These are phyloP conservation scores for Ia io DNA, from an alignment of 2,113 vertebrate genomes.

Conservation along the genomic window DNA sequence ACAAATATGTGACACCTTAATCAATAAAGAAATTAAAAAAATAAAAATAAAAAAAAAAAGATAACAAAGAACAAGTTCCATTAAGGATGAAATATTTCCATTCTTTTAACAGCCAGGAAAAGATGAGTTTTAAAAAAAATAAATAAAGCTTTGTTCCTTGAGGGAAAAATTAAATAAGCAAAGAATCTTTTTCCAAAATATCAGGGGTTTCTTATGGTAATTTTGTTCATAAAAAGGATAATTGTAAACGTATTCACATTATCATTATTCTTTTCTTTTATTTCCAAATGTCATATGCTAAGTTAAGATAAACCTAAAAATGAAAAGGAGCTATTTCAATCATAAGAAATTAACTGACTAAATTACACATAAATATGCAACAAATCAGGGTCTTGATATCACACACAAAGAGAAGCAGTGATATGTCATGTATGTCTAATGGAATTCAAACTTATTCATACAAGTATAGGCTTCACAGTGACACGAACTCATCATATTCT, in stretches of 20 bases:
- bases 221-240: constrained; percentile 51
- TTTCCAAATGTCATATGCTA: constrained; percentile 51
- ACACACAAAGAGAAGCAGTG: constrained; percentile 33
- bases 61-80: constrained; percentile 44
- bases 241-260: constrained; percentile 50
- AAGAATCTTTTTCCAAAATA: constrained; percentile 52
- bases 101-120: constrained; percentile 31
- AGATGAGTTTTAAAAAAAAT: not conserved
- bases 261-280: constrained; percentile 41
- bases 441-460: constrained; percentile 45
- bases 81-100: constrained; percentile 31
- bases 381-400: constrained; percentile 40
- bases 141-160: constrained; percentile 25
- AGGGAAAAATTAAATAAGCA: constrained; percentile 53
- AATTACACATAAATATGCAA: constrained; percentile 61
- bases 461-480: constrained; percentile 42
- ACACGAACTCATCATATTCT: constrained; percentile 41
- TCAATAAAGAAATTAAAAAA: no score
- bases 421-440: constrained; percentile 28
- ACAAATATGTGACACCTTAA: no score
- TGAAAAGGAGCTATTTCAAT: constrained; percentile 54
- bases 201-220: constrained; percentile 46
- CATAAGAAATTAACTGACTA: constrained; percentile 66
- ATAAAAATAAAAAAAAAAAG: no score
- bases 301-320: constrained; percentile 67